phyloP scores from a whole-genome alignment of 2,797 vertebrate genomes.

The Cetoscarus ocellatus region DNA sequence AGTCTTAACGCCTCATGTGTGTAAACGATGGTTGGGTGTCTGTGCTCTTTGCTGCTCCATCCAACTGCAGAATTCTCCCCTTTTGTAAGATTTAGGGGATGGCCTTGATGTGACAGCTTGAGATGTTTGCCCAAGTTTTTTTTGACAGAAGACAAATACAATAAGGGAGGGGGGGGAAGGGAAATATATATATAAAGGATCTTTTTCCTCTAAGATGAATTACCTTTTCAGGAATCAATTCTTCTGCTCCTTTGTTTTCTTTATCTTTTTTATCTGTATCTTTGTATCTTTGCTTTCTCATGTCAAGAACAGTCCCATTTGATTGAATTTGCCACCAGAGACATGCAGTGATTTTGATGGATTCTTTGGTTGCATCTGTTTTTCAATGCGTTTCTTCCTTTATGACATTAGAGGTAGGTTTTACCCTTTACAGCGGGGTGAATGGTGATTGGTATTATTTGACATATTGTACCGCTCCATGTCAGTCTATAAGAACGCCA shows the following conservation, averaged over 20 bases:
- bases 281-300: slow-evolving; percentile 71
- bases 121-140: slow-evolving; percentile 83
- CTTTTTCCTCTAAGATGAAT: slow-evolving; percentile 72
- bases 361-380: slow-evolving; percentile 76
- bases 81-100: slow-evolving; percentile 74
- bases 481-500: slow-evolving; percentile 80
- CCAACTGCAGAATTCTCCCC: slow-evolving; percentile 70
- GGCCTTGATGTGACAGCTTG: slow-evolving; percentile 84
- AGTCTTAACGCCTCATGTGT: slow-evolving; percentile 63
- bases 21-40: slow-evolving; percentile 62
- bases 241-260: slow-evolving; percentile 62
- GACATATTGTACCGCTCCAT: slow-evolving; percentile 74
- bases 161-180: slow-evolving; percentile 44
- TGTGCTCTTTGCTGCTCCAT: slow-evolving; percentile 57
- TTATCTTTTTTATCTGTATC: slow-evolving; percentile 51
- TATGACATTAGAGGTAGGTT: slow-evolving; percentile 73
- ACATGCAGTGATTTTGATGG: slow-evolving; percentile 81
- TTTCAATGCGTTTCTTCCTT: slow-evolving; percentile 57
- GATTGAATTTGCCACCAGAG: slow-evolving; percentile 80
- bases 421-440: slow-evolving; percentile 73
- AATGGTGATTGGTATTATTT: slow-evolving; percentile 69
- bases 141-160: slow-evolving; percentile 84
- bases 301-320: slow-evolving; percentile 69
- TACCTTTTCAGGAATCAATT: slow-evolving; percentile 76
- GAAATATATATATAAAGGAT: slow-evolving; percentile 49